phyloP scores from a whole-genome alignment of 2,113 vertebrate genomes.

The Mus pahari region DNA sequence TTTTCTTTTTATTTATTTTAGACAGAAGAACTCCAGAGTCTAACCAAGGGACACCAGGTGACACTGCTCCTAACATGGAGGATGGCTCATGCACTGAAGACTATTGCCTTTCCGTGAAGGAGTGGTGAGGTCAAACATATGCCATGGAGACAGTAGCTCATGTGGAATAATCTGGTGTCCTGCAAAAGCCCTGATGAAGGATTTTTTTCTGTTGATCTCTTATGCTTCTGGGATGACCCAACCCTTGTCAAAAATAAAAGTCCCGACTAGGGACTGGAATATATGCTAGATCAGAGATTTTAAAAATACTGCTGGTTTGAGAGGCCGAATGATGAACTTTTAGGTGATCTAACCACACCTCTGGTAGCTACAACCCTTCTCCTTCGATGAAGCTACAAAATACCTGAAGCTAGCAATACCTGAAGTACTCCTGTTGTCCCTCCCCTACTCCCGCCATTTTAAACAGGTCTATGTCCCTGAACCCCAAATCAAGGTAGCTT shows the following conservation, averaged over 20 bases:
- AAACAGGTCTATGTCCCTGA: background rate
- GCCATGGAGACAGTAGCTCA: background rate
- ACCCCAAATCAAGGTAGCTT: background rate
- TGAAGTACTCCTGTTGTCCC: background rate
- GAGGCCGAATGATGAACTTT: background rate
- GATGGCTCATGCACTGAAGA: background rate
- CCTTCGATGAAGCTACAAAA: background rate
- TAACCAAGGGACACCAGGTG: background rate
- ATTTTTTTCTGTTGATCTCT: background rate
- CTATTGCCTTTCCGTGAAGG: background rate
- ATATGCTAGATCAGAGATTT: background rate
- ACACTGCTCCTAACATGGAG: background rate
- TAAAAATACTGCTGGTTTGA: background rate
- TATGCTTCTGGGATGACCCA: background rate
- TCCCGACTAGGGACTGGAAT: background rate
- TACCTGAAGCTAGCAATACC: background rate
- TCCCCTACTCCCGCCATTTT: background rate
- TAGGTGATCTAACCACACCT: background rate
- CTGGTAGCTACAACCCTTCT: background rate
- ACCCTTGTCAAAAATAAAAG: background rate
- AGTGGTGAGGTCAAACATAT: background rate
- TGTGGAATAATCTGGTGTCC: background rate
- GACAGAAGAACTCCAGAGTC: background rate
- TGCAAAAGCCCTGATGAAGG: background rate
- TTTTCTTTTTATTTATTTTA: conserved; percentile 9